phyloP scores from a whole-genome alignment of 2,797 vertebrate species.

The Naso thynnoides region DNA sequence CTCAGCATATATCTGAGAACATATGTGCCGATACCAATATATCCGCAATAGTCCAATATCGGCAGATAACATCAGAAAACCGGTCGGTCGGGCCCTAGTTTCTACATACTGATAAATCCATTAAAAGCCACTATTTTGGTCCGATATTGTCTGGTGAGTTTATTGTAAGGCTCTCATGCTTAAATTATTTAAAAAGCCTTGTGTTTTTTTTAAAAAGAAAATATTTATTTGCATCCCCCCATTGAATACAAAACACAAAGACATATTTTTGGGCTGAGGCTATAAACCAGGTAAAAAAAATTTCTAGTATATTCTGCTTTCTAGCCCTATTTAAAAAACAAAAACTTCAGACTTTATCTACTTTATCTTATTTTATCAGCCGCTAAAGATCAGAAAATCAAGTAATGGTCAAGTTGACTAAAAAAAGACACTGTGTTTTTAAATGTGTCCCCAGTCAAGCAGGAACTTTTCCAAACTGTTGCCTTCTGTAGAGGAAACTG shows the following conservation, averaged over 20 bases:
- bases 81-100: too few species aligned
- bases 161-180: background rate
- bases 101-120: background rate
- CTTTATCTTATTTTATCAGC: background rate
- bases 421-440: background rate
- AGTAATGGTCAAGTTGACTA: background rate
- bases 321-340: background rate
- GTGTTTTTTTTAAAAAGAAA: too few species aligned
- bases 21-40: too few species aligned
- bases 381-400: background rate
- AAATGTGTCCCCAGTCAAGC: background rate
- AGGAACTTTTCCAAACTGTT: slow-evolving; percentile 24
- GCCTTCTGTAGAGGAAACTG: slow-evolving; percentile 22
- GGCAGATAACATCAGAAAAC: too few species aligned
- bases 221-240: background rate
- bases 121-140: background rate
- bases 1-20: too few species aligned
- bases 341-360: too few species aligned
- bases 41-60: too few species aligned
- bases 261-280: background rate
- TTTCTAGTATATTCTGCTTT: background rate
- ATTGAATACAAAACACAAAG: background rate
- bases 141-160: background rate
- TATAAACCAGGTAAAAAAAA: background rate
- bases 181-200: background rate